Base-by-base conservation (phyloP, 2,113 vertebrate species). In the Cavia aperea region DNA sequence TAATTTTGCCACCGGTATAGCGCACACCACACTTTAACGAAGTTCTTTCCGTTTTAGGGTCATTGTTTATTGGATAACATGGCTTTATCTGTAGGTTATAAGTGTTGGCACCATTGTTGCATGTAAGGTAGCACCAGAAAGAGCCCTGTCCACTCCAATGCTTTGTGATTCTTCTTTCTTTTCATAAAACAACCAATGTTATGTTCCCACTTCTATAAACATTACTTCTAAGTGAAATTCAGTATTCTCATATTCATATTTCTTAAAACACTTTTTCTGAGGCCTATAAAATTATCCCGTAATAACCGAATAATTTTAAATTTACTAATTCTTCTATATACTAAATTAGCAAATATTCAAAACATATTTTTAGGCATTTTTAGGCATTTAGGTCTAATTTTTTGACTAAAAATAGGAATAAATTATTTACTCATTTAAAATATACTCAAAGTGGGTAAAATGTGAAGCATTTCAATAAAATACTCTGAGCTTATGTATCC, bases 221-320 rank as follows among this genome's bases (percentile, higher is more conserved):
- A 79, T n/a, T 72, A 66, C 31, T 94, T 85, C 5, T 88, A 72
- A 93, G 58, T 93, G 13, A 89, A 85, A 84, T 39, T 58, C 36
- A 91, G 31, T 70, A 73, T 95, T 90, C 12, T 65, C 8, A 63
- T 72, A 87, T 23, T 51, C 16, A 66, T 39, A 77, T 9, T 21
- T 29, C 84, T 88, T 93, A 56, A 89, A 83, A 84, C 49, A 86
- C 54, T 82, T 26, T 86, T 89, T 89, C 31, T 88, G n/a, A 90
- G 85, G 49, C 62, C 21, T 56, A 49, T 43, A 78, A 60, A 92
- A 85, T n/a, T 70, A 15, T 88, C 16, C 62, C 66, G 94, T 77
- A 51, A 79, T 39, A 75, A 87, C 58, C 11, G 54, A 77, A 90
- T 7, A 31, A 81, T 90, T 60, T 78, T 12, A 39, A 56, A 36